A percentile compares a stretch with the other conserved stretches of the same genome.
These are phyloP conservation scores for Anser brachyrhynchus DNA, from an alignment of 2,113 vertebrate species.

Conservation along the genomic window DNA sequence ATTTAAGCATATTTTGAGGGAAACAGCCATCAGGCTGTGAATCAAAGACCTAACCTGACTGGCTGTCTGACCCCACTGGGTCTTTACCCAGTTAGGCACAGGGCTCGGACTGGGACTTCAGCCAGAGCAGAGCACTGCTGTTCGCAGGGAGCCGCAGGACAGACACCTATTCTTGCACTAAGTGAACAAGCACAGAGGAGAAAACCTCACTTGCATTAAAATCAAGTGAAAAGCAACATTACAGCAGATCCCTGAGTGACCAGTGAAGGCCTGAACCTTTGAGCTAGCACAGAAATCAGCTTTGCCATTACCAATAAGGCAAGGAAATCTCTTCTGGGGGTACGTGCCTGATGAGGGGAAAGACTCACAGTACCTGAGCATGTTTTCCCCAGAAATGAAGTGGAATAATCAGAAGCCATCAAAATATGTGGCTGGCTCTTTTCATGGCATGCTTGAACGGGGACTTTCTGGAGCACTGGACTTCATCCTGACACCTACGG, in stretches of 20 bases:
- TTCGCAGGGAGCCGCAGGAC: accelerated
- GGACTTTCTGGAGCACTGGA: not conserved
- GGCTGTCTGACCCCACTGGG: too few relatives aligned
- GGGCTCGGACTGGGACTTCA: not conserved
- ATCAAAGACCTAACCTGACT: too few relatives aligned
- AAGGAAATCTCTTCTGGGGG: not conserved
- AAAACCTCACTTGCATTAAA: not conserved
- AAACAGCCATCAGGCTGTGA: not conserved
- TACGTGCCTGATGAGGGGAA: accelerated
- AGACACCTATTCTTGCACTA: accelerated
- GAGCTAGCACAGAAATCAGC: not conserved
- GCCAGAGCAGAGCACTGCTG: accelerated
- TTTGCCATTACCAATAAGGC: accelerated
- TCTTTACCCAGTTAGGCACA: accelerated
- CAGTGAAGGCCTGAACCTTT: not conserved
- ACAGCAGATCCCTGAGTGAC: not conserved
- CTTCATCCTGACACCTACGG: not conserved
- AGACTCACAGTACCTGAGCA: accelerated
- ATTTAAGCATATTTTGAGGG: not conserved
- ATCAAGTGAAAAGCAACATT: not conserved
- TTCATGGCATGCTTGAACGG: not conserved
- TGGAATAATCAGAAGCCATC: not conserved
- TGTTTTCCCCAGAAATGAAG: not conserved
- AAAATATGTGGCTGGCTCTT: accelerated
- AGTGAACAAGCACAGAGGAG: not conserved